Base-by-base conservation (phyloP, 2,797 vertebrate species). In the Phyllotis vaccarum region DNA sequence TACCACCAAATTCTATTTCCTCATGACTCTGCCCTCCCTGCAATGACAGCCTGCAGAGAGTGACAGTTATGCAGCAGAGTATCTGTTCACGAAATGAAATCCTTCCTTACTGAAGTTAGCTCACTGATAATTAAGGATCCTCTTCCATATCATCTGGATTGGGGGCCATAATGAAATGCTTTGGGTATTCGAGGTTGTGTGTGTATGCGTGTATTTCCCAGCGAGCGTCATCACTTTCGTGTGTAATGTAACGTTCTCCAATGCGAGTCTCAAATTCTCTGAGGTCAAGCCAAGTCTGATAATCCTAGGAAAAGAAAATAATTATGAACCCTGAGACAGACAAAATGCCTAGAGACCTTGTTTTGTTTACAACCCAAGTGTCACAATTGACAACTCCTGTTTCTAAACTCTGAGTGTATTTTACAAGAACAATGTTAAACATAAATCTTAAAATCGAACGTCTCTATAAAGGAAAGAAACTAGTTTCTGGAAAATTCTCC, bases 111-210 rank as follows among this genome's bases (percentile, higher is more conserved):
- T 97, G 93, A 92, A 91, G 17, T 90, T 29, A 95, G 86, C 43
- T 68, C 6, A 54, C 7, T 31, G 75, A 95, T 76, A 85, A 82
- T 98, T 99, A 99, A 98, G 99, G 99, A 98, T 99, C 99, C 98
- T 99, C 99, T 88, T 99, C 99, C 99, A 99, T 99, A 98, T 99
- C 99, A n/a, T 99, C 99, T 91, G 99, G 99, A 97, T 99, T 99
- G 70, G 99, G 99, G 90, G 99, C 99, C 99, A 99, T 99, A 98
- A 99, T 99, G 98, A 99, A 99, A 98, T 99, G 99, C 98, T 99
- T 99, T 58, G 99, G 99, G 97, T 99, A 99, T 89, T 98, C 97
- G 4, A 99, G 99, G 95, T 99, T 98, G 98, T 99, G 99, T 93
- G 99, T 99, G 0, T 99, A 99, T 0, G 99, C 99, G 0, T 99